Evolutionary conservation across 2,888 invertebrate species (phyloP).

Genomic region (Cylloceria caligata): DNA sequence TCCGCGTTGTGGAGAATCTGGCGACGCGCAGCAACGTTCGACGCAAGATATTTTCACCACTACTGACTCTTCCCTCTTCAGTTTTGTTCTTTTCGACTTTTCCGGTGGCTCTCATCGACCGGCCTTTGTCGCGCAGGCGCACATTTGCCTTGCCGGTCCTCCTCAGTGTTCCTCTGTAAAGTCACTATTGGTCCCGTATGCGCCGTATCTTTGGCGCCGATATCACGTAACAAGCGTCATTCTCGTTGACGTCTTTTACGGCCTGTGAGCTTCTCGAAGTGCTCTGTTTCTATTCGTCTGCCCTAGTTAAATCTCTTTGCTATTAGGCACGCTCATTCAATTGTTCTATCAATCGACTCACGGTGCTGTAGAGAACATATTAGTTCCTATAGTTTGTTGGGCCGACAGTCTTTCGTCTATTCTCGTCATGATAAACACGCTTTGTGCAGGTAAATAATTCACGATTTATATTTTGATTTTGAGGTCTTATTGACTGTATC

Average conservation of each 20-base stretch:
- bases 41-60: neutral
- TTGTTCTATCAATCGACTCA: neutral
- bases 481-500: neutral
- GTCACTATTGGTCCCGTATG: neutral
- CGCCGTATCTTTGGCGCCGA: neutral
- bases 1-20: neutral
- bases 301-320: neutral
- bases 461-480: neutral
- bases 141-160: neutral
- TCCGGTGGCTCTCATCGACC: too few species aligned
- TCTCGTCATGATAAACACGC: neutral
- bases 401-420: neutral
- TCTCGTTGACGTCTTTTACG: neutral
- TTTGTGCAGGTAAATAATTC: neutral
- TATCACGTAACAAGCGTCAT: neutral
- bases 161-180: too few species aligned
- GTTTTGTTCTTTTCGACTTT: slow-evolving; percentile 33
- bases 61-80: slow-evolving; percentile 2
- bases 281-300: neutral
- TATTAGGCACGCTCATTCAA: neutral
- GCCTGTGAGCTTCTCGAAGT: neutral
- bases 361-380: neutral
- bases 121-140: neutral
- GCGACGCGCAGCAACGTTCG: slow-evolving; percentile 15
- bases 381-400: neutral